Evolutionary conservation across 2,888 invertebrate genomes (phyloP), one percentile per base, ranked within the genome.

Genomic region (Hetaerina titia): DNA sequence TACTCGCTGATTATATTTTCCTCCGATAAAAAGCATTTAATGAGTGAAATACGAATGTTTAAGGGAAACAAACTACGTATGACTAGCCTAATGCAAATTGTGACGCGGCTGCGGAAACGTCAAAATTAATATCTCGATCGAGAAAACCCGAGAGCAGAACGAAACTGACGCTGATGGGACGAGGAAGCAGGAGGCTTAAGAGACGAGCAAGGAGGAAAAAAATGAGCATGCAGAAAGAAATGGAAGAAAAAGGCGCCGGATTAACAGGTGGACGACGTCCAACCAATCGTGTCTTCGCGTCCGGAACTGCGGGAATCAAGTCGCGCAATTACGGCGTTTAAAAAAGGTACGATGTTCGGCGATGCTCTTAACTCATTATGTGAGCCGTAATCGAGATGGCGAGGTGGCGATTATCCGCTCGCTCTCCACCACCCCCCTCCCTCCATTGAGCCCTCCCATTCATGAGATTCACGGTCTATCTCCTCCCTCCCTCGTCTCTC

Each of bases 381-480:
- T 13, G 81, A 25, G 25, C 31, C 31, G 81, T 81, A 81, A 81
- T 81, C 81, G 31, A 81, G 81, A 81, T 81, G 81, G 74, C 25
- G 25, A 25, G n/a, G 25, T 45, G 81, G 13, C 81, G 81, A 81
- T 81, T 81, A 31, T 11, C n/a, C 81, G 8, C 69, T 7, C 19
- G 22, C 69, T 7, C 69, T 7, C 13, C 7, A 69, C 17, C 19
- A 69, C 19, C 74, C 8, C 74, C 25, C 74, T 74, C 74, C 74
- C 25, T 25, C 25, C 74, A 74, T 74, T 25, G 74, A 19, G 19
- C 8, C 25, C 9, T 25, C 9, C 81, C 81, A 81, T 81, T 81
- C 81, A 81, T 81, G 81, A 81, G 81, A 81, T 81, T 81, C 81
- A 81, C 81, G 81, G 81, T 81, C 81, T 81, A 81, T 81, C 81